Conservation (phyloP, 1,140 invertebrate species). For the Drosophila melanica region DNA sequence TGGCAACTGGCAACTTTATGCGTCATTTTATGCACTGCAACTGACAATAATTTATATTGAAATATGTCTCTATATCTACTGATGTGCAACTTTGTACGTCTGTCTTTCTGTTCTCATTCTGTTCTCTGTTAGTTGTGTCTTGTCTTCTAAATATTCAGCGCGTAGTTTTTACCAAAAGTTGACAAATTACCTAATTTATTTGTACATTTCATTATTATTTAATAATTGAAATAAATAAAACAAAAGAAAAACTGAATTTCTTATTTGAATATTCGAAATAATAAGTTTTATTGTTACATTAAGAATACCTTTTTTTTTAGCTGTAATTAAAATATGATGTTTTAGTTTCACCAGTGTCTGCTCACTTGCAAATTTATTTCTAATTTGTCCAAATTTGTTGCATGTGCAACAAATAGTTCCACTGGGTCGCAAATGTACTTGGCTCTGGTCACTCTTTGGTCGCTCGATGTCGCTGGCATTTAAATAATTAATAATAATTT, state of each 20-base stretch:
- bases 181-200: no score
- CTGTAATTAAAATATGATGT: not conserved
- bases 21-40: conserved; percentile 71
- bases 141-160: no score
- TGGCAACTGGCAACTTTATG: conserved; percentile 57
- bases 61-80: conserved; percentile 47
- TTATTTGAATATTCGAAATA: no score
- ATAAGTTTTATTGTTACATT: no score
- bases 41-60: conserved; percentile 79
- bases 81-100: conserved; percentile 34
- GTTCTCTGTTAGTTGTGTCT: no score
- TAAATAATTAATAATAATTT: conserved; percentile 79
- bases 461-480: conserved; percentile 31
- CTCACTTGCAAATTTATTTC: no score
- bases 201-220: no score
- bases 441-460: conserved; percentile 3
- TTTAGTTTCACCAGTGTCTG: no score
- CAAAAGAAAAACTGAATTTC: no score
- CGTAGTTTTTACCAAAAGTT: no score
- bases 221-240: no score
- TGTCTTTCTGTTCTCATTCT: not conserved
- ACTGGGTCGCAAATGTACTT: conserved; percentile 7
- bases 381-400: conserved; percentile 19
- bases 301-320: no score
- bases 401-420: conserved; percentile 50